phyloP scores from a whole-genome alignment of 2,113 vertebrate genomes.

The Limanda limanda region DNA sequence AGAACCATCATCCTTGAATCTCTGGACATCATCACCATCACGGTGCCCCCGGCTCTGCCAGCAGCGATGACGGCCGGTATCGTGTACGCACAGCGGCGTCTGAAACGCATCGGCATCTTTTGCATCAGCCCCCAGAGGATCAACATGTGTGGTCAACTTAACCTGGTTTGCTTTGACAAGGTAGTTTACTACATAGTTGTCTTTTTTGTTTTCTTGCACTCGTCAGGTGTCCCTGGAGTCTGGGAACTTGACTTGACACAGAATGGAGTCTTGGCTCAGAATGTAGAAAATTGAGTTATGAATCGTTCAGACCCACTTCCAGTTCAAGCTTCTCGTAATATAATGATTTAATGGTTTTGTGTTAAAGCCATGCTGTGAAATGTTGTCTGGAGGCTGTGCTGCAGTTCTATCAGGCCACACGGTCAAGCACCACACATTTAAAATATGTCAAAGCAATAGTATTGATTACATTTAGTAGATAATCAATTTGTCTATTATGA shows the following conservation, averaged over 20 bases:
- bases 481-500: no score
- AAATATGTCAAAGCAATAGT: neutral
- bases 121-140: conserved; percentile 98
- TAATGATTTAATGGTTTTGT: neutral
- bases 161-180: conserved; percentile 98
- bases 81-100: conserved; percentile 93
- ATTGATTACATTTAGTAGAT: neutral
- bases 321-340: neutral
- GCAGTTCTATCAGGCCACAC: neutral
- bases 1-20: conserved; percentile 89
- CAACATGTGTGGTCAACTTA: conserved; percentile 97
- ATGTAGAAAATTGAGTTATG: neutral
- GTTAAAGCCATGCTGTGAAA: neutral
- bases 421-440: neutral
- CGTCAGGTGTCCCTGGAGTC: neutral
- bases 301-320: conserved; percentile 5
- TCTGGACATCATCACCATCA: conserved; percentile 96
- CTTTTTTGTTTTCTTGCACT: neutral
- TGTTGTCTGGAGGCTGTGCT: conserved; percentile 18
- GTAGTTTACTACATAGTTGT: conserved; percentile 65
- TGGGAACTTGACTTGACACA: neutral
- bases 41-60: conserved; percentile 94
- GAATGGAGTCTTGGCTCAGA: neutral
- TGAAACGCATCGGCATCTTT: conserved; percentile 93
- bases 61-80: conserved; percentile 97